Percentiles rank a stretch among this genome's conserved stretches.
These are phyloP conservation scores for Melierax canorus DNA, from an alignment of 2,113 vertebrate species.

Conservation along the genomic window DNA sequence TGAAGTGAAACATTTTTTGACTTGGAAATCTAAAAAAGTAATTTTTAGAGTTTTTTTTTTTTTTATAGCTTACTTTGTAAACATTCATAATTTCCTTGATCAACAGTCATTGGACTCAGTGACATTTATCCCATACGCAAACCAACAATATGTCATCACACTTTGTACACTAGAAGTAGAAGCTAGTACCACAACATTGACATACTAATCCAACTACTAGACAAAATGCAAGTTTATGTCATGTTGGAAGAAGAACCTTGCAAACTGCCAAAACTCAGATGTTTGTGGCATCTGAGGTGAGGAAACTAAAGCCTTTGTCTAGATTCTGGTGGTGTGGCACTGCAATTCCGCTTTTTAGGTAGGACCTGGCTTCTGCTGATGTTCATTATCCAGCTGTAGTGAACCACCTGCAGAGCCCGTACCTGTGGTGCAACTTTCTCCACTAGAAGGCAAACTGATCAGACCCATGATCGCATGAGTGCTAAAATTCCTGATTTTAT, in stretches of 20 bases:
- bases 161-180: neutral
- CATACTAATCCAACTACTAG: neutral
- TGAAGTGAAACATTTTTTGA: neutral
- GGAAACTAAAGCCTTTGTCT: neutral
- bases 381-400: neutral
- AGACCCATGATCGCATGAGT: accelerated
- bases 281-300: neutral
- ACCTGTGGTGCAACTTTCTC: neutral
- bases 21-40: neutral
- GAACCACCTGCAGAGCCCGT: neutral
- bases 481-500: neutral
- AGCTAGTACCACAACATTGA: accelerated
- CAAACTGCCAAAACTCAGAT: neutral
- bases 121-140: neutral
- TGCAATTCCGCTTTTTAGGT: neutral
- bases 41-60: neutral
- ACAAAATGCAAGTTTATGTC: neutral
- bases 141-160: neutral
- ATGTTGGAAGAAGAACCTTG: neutral
- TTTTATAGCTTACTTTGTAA: neutral
- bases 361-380: neutral
- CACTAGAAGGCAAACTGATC: neutral
- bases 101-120: neutral
- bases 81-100: neutral
- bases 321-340: neutral